Evolutionary conservation across 2,113 vertebrate genomes (phyloP).

Genomic region (Carettochelys insculpta): DNA sequence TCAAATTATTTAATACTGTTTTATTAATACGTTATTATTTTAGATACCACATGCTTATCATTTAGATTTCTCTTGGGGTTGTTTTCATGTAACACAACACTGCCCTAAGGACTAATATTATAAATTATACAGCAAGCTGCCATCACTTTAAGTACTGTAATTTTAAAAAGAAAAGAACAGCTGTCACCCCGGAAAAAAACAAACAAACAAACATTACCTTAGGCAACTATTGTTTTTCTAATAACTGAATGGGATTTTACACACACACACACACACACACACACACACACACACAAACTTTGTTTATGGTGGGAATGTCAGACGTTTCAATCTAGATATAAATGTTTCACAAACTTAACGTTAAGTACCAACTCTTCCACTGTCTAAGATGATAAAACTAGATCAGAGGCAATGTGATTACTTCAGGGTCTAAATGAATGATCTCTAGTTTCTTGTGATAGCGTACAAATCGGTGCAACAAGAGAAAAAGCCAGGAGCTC

Average conservation of each 20-base stretch:
- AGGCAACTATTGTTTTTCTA: conserved; percentile 39
- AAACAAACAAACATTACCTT: conserved; percentile 37
- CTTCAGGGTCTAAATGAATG: not conserved
- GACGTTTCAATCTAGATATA: not conserved
- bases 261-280: too few relatives aligned
- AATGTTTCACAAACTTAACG: not conserved
- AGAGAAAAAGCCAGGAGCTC: not conserved
- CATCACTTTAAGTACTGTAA: conserved; percentile 27
- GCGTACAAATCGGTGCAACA: not conserved
- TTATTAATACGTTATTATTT: conserved; percentile 31
- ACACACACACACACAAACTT: not conserved
- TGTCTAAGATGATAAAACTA: not conserved
- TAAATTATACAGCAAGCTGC: conserved; percentile 55
- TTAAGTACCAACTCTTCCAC: accelerated
- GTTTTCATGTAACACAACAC: conserved; percentile 1
- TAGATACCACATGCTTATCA: conserved; percentile 19
- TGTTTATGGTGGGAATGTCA: not conserved
- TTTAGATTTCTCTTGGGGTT: conserved; percentile 33
- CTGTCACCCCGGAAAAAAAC: conserved; percentile 31
- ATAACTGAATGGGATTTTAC: conserved; percentile 17
- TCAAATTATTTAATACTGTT: not conserved
- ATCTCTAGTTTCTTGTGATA: not conserved
- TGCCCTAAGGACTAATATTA: conserved; percentile 54
- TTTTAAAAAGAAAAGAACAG: conserved; percentile 25
- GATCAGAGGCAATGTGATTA: not conserved